phyloP scores from a whole-genome alignment of 1,140 invertebrate species.

The Eciton burchellii region DNA sequence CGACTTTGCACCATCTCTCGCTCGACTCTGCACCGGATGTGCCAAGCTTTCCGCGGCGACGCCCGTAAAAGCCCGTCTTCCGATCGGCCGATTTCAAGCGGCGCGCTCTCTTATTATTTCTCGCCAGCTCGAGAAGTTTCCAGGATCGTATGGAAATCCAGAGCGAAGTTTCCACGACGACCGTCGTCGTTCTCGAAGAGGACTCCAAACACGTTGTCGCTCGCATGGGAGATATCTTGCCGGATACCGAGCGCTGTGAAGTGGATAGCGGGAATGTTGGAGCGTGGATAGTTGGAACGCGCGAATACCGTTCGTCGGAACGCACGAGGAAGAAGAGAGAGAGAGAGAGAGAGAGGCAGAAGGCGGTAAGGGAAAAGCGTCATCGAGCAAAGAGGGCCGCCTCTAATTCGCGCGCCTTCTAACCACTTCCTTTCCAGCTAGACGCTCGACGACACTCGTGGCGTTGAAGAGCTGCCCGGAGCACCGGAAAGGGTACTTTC shows the following conservation, averaged over 20 bases:
- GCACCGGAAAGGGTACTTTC: slow-evolving; percentile 68
- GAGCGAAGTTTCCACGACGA: slow-evolving; percentile 28
- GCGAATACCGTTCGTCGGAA: slow-evolving; percentile 22
- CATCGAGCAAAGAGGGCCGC: slow-evolving; percentile 24
- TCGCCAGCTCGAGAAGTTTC: slow-evolving; percentile 1
- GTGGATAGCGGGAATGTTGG: too few species aligned
- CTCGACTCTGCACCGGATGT: neutral
- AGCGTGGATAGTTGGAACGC: slow-evolving; percentile 8
- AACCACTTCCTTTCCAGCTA: slow-evolving; percentile 65
- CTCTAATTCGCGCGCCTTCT: slow-evolving; percentile 69
- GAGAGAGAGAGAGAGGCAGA: neutral
- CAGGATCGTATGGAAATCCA: slow-evolving; percentile 39
- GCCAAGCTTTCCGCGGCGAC: slow-evolving; percentile 1
- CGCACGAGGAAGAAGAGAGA: neutral
- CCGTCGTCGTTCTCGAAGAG: slow-evolving; percentile 10
- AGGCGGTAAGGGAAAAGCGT: neutral
- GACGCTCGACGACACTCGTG: slow-evolving; percentile 69
- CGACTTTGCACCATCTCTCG: neutral
- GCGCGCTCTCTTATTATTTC: slow-evolving; percentile 28
- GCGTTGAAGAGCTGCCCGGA: slow-evolving; percentile 50
- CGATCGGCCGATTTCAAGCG: slow-evolving; percentile 9
- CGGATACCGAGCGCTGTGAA: slow-evolving; percentile 1
- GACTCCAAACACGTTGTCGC: slow-evolving; percentile 38
- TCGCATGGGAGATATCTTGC: slow-evolving; percentile 35
- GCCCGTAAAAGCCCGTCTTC: slow-evolving; percentile 35